phyloP scores from a whole-genome alignment of 2,888 invertebrate genomes.

The Mylabris sibirica region DNA sequence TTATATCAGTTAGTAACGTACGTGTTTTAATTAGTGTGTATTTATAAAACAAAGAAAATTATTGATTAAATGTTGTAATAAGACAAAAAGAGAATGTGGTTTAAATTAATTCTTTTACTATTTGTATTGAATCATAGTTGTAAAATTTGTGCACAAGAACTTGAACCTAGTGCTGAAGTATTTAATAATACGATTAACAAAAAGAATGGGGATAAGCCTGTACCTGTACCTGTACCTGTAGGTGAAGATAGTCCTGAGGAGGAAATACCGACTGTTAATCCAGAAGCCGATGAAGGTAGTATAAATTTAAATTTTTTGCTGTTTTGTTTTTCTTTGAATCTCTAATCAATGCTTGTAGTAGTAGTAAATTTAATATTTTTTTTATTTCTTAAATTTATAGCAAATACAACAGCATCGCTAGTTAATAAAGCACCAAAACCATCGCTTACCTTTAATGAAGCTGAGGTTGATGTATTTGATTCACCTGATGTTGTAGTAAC shows the following conservation, averaged over 20 bases:
- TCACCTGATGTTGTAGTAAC: conserved; percentile 29
- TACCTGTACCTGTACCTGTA: neutral
- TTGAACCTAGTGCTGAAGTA: neutral
- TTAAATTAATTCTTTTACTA: neutral
- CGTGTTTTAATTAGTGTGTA: neutral
- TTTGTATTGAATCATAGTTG: neutral
- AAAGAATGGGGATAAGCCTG: neutral
- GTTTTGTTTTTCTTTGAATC: no score
- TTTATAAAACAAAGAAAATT: neutral
- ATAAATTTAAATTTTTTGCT: neutral
- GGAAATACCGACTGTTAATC: neutral
- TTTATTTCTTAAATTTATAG: neutral
- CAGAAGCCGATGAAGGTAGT: neutral
- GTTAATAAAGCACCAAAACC: neutral
- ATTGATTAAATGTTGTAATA: neutral
- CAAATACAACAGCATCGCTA: neutral
- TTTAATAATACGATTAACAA: neutral
- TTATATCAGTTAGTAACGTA: neutral
- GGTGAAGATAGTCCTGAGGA: neutral
- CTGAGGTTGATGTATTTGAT: conserved; percentile 23
- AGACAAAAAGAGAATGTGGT: neutral
- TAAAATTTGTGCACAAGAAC: conserved; percentile 2
- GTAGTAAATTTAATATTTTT: neutral
- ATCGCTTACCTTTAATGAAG: conserved; percentile 5
- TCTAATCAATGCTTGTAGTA: neutral